Evolutionary conservation across 2,888 invertebrate species (phyloP), one percentile per base, ranked within the genome.

Genomic region (Muschampia plurimacula): DNA sequence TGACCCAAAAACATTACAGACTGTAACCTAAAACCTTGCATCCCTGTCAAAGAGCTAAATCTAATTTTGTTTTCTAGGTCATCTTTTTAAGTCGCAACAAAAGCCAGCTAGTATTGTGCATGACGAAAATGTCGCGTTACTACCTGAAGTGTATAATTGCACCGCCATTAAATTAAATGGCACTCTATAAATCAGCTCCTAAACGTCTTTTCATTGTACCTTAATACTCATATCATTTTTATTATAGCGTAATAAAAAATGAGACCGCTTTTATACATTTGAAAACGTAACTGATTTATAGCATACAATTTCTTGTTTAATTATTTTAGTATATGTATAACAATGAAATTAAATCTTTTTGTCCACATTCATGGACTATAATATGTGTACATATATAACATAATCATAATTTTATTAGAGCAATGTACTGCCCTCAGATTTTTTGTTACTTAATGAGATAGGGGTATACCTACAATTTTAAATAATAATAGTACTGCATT

Each of bases 11-110:
- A 71, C 57, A 66, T 59, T 49, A 52, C 69, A 71, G 64, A 15
- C 60, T 70, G 55, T 65, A 59, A 70, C 71, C 71, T 70, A 57
- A 70, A 70, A 71, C 65, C 71, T 66, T 66, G 66, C 39, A 71
- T 66, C 59, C 52, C 66, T 60, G 65, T 46, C 41, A 64, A 46
- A 65, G 57, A 65, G 65, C 66, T 39, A 71, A 71, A 71, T 71
- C 71, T 71, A 71, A 71, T 71, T 66, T 71, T 66, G 71, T 71
- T 70, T 69, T 70, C 12, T 65, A 59, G 70, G 70, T 70, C 70
- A 59, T 65, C 70, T 70, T 70, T 70, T 70, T 70, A 22, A 49
- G 46, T 64, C 70, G 39, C 70, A 66, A 71, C 66, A 71, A 71
- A 71, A 71, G 71, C 66, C 36, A 70, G 60, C 66, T 71, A 52